phyloP scores from a whole-genome alignment of 2,113 vertebrate species.

The Thryonomys swinderianus region DNA sequence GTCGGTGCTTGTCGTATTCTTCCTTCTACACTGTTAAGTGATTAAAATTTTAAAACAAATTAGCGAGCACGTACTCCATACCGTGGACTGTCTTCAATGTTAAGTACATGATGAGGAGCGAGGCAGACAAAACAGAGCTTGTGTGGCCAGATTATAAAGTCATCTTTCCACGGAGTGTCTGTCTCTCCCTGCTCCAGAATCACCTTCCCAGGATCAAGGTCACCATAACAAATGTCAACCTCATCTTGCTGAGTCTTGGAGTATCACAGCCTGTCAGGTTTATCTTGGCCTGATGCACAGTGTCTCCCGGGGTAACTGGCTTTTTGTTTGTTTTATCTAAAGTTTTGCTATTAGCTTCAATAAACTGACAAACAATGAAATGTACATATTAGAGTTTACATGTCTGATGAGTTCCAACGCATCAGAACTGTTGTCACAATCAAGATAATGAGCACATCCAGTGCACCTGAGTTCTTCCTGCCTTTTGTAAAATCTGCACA shows the following conservation, averaged over 20 bases:
- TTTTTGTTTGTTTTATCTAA: background rate
- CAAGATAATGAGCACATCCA: fast-evolving
- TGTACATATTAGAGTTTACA: background rate
- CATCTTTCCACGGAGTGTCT: background rate
- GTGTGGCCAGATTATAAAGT: background rate
- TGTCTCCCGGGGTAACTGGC: background rate
- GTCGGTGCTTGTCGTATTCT: fast-evolving
- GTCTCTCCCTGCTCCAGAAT: background rate
- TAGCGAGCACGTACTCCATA: background rate
- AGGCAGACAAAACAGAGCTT: background rate
- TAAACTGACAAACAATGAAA: background rate
- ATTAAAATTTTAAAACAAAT: background rate
- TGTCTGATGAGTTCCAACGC: background rate
- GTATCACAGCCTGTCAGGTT: fast-evolving
- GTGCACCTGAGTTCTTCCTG: fast-evolving
- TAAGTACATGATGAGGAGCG: fast-evolving
- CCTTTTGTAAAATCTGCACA: background rate
- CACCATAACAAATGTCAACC: background rate
- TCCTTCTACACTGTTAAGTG: background rate
- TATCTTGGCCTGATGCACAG: fast-evolving
- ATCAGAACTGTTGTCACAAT: fast-evolving
- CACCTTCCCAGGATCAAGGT: background rate
- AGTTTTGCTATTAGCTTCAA: background rate
- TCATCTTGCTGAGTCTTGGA: background rate
- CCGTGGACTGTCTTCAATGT: fast-evolving